Percentiles rank a stretch among this genome's conserved stretches.
Conservation (phyloP, 2,888 invertebrate species). For the Lycaena phlaeas region DNA sequence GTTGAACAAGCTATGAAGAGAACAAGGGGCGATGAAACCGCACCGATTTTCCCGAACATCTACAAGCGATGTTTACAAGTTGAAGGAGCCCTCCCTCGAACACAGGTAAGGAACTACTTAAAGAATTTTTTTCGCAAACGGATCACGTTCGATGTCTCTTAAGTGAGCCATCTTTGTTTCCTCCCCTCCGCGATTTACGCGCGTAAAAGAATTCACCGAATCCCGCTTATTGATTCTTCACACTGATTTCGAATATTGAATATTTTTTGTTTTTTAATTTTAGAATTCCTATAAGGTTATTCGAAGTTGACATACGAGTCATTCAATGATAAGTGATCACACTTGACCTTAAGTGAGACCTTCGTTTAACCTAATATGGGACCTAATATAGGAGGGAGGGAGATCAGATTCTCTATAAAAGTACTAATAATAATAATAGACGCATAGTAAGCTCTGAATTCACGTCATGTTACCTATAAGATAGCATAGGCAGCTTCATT, state of each 20-base stretch:
- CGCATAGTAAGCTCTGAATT: too few relatives aligned
- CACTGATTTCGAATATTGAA: constrained; percentile 19
- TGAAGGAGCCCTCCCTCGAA: constrained; percentile 40
- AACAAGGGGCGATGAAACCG: constrained; percentile 32
- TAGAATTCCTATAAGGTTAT: too few relatives aligned
- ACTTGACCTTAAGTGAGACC: too few relatives aligned
- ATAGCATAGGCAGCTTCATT: too few relatives aligned
- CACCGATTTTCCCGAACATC: constrained; percentile 49
- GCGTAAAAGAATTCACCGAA: constrained; percentile 37
- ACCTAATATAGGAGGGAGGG: too few relatives aligned
- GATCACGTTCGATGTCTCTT: constrained; percentile 66
- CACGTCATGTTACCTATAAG: too few relatives aligned
- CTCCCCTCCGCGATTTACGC: constrained; percentile 47
- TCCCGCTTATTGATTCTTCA: constrained; percentile 51
- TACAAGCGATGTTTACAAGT: constrained; percentile 58
- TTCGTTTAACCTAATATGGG: too few relatives aligned
- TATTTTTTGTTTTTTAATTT: too few relatives aligned
- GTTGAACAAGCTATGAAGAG: constrained; percentile 24
- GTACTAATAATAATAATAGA: too few relatives aligned
- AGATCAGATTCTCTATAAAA: too few relatives aligned
- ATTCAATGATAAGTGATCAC: too few relatives aligned
- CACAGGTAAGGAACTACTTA: constrained; percentile 30
- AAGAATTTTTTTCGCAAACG: constrained; percentile 58
- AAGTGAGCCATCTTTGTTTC: constrained; percentile 66
- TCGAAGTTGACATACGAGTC: too few relatives aligned